Evolutionary conservation across 2,888 invertebrate genomes (phyloP), one percentile per base, ranked within the genome.

Genomic region (Trichogramma dendrolimi): DNA sequence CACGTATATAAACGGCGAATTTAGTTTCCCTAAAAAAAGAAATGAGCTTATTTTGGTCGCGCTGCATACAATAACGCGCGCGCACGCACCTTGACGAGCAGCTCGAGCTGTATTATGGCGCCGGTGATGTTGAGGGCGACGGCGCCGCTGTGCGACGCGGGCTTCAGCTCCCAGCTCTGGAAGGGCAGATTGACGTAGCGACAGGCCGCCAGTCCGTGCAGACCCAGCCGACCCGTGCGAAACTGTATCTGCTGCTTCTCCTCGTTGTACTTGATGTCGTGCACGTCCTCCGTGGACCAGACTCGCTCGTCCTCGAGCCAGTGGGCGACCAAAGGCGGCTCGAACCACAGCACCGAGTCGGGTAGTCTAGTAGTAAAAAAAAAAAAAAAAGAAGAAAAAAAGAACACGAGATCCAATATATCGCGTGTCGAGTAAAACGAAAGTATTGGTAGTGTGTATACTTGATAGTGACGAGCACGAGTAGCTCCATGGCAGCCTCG

Each of bases 111-210:
- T 47, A 85, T 79, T 44, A 83, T 80, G 5, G 85, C 83, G 2
- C 84, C 85, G 5, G 84, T 83, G 43, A 85, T 77, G 62, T 79
- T 82, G 50, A 85, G 80, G 4, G 81, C 71, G 78, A 55, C 79
- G 77, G 8, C 74, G 67, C 61, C 77, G 75, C 67, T 79, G 82
- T 87, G 81, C 72, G 63, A 82, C 80, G 83, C 80, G 0, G 92
- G 92, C 67, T 86, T 87, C 6, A 93, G 72, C 70, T 94, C 93
- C 91, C 93, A 94, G 0, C 88, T 88, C 76, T 94, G 94, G 75
- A 87, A 93, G 0, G 94, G 94, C 72, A 93, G 80, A 75, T 93
- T 93, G 61, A 87, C 84, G 77, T 90, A 92, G 57, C 87, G 84
- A 62, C 87, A 84, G 0, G 87, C 82, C 0, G 90, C 92, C 64